A percentile compares a stretch with the other conserved stretches of the same genome.
Conservation (phyloP, 2,888 invertebrate species). For the Callyntrura sp. region DNA sequence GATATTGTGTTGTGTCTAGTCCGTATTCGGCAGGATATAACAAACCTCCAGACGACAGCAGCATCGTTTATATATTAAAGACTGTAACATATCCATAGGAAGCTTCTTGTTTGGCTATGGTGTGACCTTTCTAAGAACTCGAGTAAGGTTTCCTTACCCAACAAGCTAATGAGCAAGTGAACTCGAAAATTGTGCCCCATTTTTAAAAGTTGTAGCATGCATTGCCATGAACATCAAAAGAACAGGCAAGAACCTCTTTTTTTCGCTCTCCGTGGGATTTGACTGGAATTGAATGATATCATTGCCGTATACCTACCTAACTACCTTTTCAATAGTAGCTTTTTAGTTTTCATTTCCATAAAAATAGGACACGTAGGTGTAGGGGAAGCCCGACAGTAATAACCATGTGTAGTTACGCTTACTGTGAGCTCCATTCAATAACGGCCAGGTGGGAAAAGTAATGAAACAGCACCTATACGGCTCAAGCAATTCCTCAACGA, state of each 20-base stretch:
- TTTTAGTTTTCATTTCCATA: neutral
- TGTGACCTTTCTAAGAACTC: neutral
- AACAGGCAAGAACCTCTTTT: neutral
- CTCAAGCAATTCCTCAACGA: neutral
- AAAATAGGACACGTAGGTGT: neutral
- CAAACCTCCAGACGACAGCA: too few species aligned
- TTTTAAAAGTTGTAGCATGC: neutral
- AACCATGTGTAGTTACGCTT: slow-evolving; percentile 23
- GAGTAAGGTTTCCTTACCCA: neutral
- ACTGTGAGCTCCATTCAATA: neutral
- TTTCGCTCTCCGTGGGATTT: slow-evolving; percentile 1
- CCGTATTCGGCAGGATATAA: too few species aligned
- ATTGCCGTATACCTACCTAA: slow-evolving; percentile 9
- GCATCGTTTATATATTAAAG: too few species aligned
- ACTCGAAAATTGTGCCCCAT: neutral
- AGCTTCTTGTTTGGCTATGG: neutral
- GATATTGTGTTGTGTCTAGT: too few species aligned
- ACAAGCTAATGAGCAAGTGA: neutral
- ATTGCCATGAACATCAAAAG: slow-evolving; percentile 2
- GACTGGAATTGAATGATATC: slow-evolving; percentile 31
- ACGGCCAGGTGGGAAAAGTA: neutral
- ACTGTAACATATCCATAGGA: neutral
- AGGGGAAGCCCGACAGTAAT: slow-evolving; percentile 11
- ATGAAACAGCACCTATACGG: too few species aligned
- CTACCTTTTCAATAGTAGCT: neutral